Evolutionary conservation across 2,113 vertebrate species (phyloP).

Genomic region (Chaetodon trifascialis): DNA sequence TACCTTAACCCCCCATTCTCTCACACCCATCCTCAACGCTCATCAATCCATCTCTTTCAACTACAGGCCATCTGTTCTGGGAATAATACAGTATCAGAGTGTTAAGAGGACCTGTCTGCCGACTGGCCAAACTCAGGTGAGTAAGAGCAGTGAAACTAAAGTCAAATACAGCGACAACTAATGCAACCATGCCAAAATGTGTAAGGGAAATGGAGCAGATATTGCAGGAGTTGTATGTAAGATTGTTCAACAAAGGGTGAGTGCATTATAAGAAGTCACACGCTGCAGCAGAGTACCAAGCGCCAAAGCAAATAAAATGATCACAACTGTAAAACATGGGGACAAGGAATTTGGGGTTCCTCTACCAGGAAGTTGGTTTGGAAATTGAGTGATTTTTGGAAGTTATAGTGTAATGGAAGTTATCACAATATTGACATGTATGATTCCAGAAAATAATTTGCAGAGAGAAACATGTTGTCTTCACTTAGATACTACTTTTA

Average conservation of each 20-base stretch:
- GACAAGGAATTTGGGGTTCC: background rate
- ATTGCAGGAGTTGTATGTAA: background rate
- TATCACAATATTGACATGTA: too few relatives aligned
- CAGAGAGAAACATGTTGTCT: too few relatives aligned
- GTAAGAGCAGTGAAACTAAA: background rate
- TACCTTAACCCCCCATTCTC: background rate
- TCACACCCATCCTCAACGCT: background rate
- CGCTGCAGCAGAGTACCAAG: background rate
- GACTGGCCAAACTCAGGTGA: background rate
- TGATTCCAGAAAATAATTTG: too few relatives aligned
- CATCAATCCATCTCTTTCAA: constrained; percentile 7
- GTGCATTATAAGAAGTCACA: background rate
- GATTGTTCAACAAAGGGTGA: background rate
- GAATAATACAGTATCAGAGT: constrained; percentile 11
- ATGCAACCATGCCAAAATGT: background rate
- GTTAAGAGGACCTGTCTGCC: background rate
- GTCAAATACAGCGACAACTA: background rate
- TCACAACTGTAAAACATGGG: background rate
- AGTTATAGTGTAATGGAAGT: background rate
- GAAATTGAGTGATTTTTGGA: background rate
- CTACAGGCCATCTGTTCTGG: background rate
- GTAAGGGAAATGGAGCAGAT: constrained; percentile 4
- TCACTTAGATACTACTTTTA: too few relatives aligned
- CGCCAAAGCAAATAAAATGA: background rate
- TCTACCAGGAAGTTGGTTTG: background rate